Evolutionary conservation across 2,888 invertebrate genomes (phyloP).

Genomic region (Homarus gammarus): DNA sequence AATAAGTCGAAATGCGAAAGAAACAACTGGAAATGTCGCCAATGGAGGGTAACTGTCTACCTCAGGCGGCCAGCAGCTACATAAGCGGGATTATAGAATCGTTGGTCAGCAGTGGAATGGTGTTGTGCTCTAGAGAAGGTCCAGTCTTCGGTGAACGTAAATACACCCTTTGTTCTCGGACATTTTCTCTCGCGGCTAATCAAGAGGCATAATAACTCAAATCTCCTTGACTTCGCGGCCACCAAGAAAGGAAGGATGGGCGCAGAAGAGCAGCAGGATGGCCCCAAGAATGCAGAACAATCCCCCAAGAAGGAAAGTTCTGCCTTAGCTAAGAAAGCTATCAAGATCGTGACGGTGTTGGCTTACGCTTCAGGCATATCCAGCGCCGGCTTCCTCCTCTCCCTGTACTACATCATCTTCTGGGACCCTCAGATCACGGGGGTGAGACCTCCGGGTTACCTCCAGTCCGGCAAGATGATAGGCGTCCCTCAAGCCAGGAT

Average conservation of each 20-base stretch:
- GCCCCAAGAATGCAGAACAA: neutral
- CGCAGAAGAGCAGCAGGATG: neutral
- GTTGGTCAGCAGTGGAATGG: neutral
- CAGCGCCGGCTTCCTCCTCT: slow-evolving; percentile 95
- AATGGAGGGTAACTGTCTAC: neutral
- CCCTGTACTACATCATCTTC: slow-evolving; percentile 94
- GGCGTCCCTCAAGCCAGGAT: slow-evolving; percentile 9
- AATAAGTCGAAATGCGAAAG: neutral
- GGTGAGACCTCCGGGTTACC: slow-evolving; percentile 64
- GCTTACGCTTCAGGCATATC: slow-evolving; percentile 96
- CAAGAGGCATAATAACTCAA: too few species aligned
- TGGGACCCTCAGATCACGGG: slow-evolving; percentile 87
- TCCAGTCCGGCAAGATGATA: slow-evolving; percentile 31
- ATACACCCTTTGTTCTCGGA: neutral
- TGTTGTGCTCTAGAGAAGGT: neutral
- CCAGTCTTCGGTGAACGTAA: neutral
- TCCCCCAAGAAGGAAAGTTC: neutral
- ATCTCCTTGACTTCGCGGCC: too few species aligned
- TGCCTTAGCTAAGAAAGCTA: slow-evolving; percentile 80
- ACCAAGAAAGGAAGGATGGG: neutral
- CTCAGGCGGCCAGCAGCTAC: neutral
- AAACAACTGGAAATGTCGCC: neutral
- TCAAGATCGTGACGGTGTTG: slow-evolving; percentile 93
- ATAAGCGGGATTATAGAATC: neutral
- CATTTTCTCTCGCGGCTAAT: too few species aligned